Evolutionary conservation across 1,140 invertebrate species (phyloP).

Genomic region (Tetraneura akinire): DNA sequence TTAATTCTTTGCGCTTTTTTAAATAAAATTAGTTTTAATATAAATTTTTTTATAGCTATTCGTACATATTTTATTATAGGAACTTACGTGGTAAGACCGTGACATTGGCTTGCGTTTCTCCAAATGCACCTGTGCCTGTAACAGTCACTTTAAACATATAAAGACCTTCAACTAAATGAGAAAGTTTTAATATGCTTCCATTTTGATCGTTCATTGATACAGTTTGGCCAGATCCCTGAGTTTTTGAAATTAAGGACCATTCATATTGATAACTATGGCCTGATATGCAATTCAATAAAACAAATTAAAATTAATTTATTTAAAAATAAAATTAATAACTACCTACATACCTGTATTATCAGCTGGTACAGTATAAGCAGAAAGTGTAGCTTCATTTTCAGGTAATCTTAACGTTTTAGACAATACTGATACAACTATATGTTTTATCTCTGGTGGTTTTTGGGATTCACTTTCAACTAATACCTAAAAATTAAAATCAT

Average conservation of each 20-base stretch:
- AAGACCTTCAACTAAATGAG: conserved; percentile 78
- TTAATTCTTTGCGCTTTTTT: conserved; percentile 84
- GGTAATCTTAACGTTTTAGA: conserved; percentile 72
- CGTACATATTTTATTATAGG: background rate
- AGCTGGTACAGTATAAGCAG: conserved; percentile 77
- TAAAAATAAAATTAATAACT: no score
- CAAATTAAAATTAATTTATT: background rate
- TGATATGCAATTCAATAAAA: conserved; percentile 18
- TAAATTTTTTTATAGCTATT: background rate
- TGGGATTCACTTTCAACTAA: conserved; percentile 55
- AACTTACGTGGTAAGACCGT: conserved; percentile 80
- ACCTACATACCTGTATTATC: conserved; percentile 63
- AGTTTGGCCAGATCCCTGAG: conserved; percentile 59
- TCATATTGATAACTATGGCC: conserved; percentile 73
- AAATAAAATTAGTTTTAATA: background rate
- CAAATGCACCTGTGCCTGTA: conserved; percentile 71
- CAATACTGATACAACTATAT: conserved; percentile 76
- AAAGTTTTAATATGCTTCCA: conserved; percentile 74
- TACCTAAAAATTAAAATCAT: conserved; percentile 54
- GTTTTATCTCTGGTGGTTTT: conserved; percentile 62
- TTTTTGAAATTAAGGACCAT: conserved; percentile 79
- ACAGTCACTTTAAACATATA: conserved; percentile 89
- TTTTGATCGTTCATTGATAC: conserved; percentile 76
- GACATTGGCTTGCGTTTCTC: conserved; percentile 85
- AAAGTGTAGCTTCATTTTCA: conserved; percentile 74